Evolutionary conservation across 2,113 vertebrate species (phyloP).

Genomic region (Urocitellus parryii): DNA sequence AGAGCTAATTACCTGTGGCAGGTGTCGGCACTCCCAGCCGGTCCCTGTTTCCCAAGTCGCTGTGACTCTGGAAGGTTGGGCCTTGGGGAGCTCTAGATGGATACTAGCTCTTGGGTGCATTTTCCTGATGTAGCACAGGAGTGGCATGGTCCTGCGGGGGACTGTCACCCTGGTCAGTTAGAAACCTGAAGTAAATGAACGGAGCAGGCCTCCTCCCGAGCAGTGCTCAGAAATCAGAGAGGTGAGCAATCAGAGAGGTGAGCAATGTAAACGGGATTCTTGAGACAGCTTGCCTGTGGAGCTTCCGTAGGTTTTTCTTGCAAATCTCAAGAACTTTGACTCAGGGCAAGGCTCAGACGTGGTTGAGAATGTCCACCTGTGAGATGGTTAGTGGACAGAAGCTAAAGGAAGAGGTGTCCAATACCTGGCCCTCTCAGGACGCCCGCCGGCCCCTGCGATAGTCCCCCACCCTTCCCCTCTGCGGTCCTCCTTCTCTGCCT

Average conservation of each 20-base stretch:
- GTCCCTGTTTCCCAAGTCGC: constrained; percentile 33
- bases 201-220: constrained; percentile 59
- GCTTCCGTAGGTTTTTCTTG: constrained; percentile 66
- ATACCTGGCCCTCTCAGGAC: neutral
- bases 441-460: accelerated
- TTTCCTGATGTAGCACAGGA: constrained; percentile 62
- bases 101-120: constrained; percentile 56
- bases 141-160: constrained; percentile 33
- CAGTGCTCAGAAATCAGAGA: constrained; percentile 68
- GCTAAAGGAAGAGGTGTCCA: constrained; percentile 9
- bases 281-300: constrained; percentile 66
- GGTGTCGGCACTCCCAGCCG: neutral
- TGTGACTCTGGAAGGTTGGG: constrained; percentile 3
- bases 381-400: constrained; percentile 40
- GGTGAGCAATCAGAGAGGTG: constrained; percentile 39
- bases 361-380: constrained; percentile 32
- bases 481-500: constrained; percentile 47
- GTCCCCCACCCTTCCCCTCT: neutral
- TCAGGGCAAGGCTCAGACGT: neutral
- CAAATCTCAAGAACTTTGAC: constrained; percentile 61
- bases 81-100: constrained; percentile 53
- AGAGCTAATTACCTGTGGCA: neutral
- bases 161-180: constrained; percentile 65
- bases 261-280: constrained; percentile 65
- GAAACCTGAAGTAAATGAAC: constrained; percentile 71